Percentiles rank a stretch among this genome's conserved stretches.
Evolutionary conservation across 2,888 invertebrate species (phyloP).

Genomic region (Cotesia congregata): DNA sequence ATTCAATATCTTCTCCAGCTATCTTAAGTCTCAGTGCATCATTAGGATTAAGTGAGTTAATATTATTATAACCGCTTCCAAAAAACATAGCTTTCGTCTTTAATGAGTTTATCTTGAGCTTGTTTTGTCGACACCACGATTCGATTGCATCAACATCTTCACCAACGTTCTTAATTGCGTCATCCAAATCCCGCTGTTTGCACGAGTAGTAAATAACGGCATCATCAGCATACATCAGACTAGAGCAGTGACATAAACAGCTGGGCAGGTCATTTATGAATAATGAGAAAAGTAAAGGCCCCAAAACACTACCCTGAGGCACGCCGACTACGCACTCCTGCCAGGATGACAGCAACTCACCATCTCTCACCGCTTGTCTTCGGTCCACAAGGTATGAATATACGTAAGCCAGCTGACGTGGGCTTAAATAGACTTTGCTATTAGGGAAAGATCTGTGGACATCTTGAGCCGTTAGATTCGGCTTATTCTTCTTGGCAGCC

Average conservation of each 20-base stretch:
- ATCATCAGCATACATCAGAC: neutral
- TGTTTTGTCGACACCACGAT: slow-evolving; percentile 15
- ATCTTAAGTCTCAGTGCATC: too few species aligned
- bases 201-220: neutral
- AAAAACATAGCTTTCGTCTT: slow-evolving; percentile 13
- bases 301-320: slow-evolving; percentile 32
- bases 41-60: too few species aligned
- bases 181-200: neutral
- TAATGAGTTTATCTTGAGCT: slow-evolving; percentile 10
- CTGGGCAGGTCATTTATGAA: neutral
- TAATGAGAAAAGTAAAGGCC: slow-evolving; percentile 3
- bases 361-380: slow-evolving; percentile 23
- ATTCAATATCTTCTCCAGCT: too few species aligned
- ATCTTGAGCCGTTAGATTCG: too few species aligned
- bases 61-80: too few species aligned
- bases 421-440: too few species aligned
- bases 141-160: slow-evolving; percentile 17
- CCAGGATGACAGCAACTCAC: slow-evolving; percentile 21
- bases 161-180: neutral
- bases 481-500: too few species aligned
- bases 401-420: too few species aligned
- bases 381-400: slow-evolving; percentile 12
- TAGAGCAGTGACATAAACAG: neutral
- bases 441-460: too few species aligned
- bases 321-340: slow-evolving; percentile 12